Percentiles rank a stretch among this genome's conserved stretches.
Conservation (phyloP, 2,888 invertebrate species). For the Coleophora flavipennella region DNA sequence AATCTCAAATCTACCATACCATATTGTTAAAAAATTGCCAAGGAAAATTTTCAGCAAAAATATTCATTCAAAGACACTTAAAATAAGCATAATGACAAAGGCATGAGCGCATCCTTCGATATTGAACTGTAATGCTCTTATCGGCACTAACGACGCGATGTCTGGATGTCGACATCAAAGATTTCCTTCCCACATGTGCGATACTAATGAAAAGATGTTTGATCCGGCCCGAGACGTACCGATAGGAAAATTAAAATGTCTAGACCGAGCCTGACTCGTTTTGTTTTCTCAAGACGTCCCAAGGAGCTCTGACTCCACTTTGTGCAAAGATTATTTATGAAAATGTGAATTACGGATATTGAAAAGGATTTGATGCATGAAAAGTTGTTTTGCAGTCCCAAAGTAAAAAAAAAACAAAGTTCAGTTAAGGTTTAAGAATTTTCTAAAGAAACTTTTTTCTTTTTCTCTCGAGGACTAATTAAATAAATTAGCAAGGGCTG, state of each 20-base stretch:
- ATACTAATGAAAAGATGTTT: slow-evolving; percentile 58
- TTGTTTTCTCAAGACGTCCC: slow-evolving; percentile 43
- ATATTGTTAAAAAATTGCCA: too few relatives aligned
- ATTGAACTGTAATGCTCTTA: slow-evolving; percentile 44
- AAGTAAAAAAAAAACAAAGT: neutral
- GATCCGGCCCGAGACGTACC: slow-evolving; percentile 48
- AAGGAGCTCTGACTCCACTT: neutral
- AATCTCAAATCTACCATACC: too few relatives aligned
- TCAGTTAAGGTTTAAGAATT: neutral
- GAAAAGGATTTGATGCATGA: slow-evolving; percentile 1
- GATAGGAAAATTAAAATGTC: slow-evolving; percentile 72
- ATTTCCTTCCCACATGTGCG: slow-evolving; percentile 53
- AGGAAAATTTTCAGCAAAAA: too few relatives aligned
- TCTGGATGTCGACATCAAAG: slow-evolving; percentile 55
- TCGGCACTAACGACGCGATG: slow-evolving; percentile 58
- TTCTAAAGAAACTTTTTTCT: neutral
- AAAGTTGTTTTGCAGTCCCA: neutral
- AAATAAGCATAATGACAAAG: slow-evolving; percentile 1
- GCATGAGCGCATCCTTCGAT: slow-evolving; percentile 6
- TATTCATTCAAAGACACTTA: too few relatives aligned
- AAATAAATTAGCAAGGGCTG: slow-evolving; percentile 30
- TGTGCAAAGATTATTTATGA: slow-evolving; percentile 24
- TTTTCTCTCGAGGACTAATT: slow-evolving; percentile 28
- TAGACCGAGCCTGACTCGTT: slow-evolving; percentile 51
- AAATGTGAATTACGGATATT: slow-evolving; percentile 34